Percentiles rank a stretch among this genome's conserved stretches.
Evolutionary conservation across 92 coral and sea anemone genomes (phyloP).

Genomic region (Heliopora coerulea): DNA sequence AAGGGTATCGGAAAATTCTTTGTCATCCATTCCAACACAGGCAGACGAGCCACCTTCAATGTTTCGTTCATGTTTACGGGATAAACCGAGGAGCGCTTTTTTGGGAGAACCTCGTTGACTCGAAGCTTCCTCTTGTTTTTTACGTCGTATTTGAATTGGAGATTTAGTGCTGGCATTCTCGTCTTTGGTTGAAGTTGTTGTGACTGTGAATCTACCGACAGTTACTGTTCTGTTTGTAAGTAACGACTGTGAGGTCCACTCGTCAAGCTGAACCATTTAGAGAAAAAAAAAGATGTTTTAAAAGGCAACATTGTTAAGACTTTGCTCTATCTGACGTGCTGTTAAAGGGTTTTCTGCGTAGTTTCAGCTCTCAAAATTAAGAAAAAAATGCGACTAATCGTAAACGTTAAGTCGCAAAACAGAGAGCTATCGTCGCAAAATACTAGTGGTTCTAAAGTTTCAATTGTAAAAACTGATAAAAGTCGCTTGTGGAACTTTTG

Average conservation of each 20-base stretch:
- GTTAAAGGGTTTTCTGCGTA: too few species aligned
- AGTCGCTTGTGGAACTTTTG: too few species aligned
- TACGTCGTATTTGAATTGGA: not conserved
- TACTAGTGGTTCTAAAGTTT: too few species aligned
- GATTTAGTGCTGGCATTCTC: slow-evolving; percentile 1
- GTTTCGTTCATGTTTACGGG: not conserved
- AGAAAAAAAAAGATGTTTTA: too few species aligned
- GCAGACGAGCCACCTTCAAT: not conserved
- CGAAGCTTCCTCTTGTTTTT: not conserved
- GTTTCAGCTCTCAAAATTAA: too few species aligned
- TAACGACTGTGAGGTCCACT: slow-evolving; percentile 90
- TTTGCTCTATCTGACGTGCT: too few species aligned
- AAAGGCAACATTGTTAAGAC: too few species aligned
- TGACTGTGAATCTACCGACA: slow-evolving; percentile 93
- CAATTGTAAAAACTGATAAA: too few species aligned
- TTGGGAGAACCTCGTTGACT: slow-evolving; percentile 16
- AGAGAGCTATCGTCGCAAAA: too few species aligned
- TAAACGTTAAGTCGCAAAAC: too few species aligned
- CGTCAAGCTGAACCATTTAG: slow-evolving; percentile 70
- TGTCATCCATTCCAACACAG: slow-evolving; percentile 12
- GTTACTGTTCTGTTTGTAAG: slow-evolving; percentile 78
- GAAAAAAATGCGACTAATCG: too few species aligned
- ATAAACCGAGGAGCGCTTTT: slow-evolving; percentile 3
- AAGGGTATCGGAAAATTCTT: slow-evolving; percentile 21
- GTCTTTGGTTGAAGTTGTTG: slow-evolving; percentile 53